phyloP scores from a whole-genome alignment of 2,888 invertebrate species.

The Cantharis lateralis region DNA sequence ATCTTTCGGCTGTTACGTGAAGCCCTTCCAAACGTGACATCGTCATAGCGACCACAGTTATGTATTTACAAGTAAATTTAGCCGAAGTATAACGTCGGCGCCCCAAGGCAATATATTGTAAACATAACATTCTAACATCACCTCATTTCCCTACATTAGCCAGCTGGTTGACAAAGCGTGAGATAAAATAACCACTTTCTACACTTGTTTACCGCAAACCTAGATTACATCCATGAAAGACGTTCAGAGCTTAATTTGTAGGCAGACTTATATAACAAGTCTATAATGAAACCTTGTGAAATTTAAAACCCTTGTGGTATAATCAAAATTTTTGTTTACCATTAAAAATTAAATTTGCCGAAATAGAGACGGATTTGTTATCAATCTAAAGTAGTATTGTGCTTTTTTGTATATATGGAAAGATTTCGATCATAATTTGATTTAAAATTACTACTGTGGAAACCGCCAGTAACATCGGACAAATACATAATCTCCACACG shows the following conservation, averaged over 20 bases:
- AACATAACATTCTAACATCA: slow-evolving; percentile 21
- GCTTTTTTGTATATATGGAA: no score
- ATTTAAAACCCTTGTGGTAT: neutral
- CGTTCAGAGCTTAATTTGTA: slow-evolving; percentile 11
- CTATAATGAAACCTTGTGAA: neutral
- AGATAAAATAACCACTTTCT: slow-evolving; percentile 18
- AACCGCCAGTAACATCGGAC: neutral
- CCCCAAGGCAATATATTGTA: slow-evolving; percentile 23
- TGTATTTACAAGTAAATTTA: slow-evolving; percentile 26
- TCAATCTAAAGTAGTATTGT: no score
- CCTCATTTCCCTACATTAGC: slow-evolving; percentile 25
- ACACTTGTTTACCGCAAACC: slow-evolving; percentile 16
- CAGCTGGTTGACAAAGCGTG: slow-evolving; percentile 21
- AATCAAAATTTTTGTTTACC: neutral
- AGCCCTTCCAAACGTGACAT: slow-evolving; percentile 14
- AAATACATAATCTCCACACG: neutral
- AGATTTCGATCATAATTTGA: neutral
- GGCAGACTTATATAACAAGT: neutral
- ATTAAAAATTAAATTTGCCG: neutral
- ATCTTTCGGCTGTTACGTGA: slow-evolving; percentile 10
- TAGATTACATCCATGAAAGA: slow-evolving; percentile 7
- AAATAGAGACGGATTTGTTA: neutral
- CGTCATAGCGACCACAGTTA: slow-evolving; percentile 18
- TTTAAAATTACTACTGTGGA: neutral
- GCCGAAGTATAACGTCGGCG: slow-evolving; percentile 9